phyloP scores from a whole-genome alignment of 37 sponge, comb jelly and placozoan species.

The Haliclona indistincta region DNA sequence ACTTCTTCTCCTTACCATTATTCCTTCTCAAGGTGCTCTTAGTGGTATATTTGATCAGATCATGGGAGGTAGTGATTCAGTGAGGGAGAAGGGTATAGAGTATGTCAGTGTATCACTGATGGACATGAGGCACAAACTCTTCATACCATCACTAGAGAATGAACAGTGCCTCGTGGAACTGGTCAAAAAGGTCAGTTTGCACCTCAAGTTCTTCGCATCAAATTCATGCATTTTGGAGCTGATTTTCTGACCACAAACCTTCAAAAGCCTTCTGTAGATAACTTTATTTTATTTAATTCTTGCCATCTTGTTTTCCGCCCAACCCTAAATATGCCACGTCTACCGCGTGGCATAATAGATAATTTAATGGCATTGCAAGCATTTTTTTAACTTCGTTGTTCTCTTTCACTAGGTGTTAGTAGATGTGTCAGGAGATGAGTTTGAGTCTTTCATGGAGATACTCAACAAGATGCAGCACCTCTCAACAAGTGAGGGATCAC shows the following conservation, averaged over 20 bases:
- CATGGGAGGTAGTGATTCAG: conserved; percentile 41
- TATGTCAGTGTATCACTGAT: conserved; percentile 48
- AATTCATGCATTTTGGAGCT: too few relatives aligned
- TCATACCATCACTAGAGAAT: conserved; percentile 44
- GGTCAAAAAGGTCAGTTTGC: conserved; percentile 42
- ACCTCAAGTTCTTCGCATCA: too few relatives aligned
- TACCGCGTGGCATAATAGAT: too few relatives aligned
- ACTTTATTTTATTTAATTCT: too few relatives aligned
- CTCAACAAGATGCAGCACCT: conserved; percentile 37
- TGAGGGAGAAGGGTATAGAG: conserved; percentile 56
- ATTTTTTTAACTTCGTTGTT: not conserved
- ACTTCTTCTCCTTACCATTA: too few relatives aligned
- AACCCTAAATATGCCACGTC: too few relatives aligned
- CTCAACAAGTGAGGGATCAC: conserved; percentile 36
- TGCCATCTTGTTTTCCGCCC: too few relatives aligned
- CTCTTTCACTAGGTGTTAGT: conserved; percentile 33
- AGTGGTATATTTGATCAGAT: conserved; percentile 69
- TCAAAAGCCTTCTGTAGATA: too few relatives aligned
- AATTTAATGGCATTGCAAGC: not conserved
- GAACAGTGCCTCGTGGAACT: conserved; percentile 45
- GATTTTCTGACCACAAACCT: too few relatives aligned
- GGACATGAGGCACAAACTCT: conserved; percentile 51
- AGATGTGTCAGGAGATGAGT: conserved; percentile 61
- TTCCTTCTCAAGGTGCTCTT: conserved; percentile 22
- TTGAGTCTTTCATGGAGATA: conserved; percentile 56